Evolutionary conservation across 2,113 vertebrate genomes (phyloP).

Genomic region (Glaucidium brasilianum): DNA sequence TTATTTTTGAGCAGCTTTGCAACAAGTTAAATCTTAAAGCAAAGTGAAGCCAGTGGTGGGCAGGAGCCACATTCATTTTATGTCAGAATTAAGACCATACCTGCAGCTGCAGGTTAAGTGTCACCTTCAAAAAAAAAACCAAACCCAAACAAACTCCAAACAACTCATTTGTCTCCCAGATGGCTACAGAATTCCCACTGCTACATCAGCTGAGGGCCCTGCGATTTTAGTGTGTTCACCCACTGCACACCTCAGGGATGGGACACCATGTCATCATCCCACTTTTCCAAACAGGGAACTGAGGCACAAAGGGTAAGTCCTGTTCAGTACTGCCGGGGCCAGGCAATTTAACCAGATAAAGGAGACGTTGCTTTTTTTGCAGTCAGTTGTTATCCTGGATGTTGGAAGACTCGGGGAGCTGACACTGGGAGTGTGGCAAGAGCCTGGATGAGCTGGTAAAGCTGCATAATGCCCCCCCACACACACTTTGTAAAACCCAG

Average conservation of each 20-base stretch:
- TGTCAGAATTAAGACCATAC: background rate
- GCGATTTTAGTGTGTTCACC: background rate
- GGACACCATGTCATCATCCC: fast-evolving
- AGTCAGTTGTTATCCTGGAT: background rate
- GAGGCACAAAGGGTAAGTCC: background rate
- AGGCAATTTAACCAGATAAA: background rate
- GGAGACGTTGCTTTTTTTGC: background rate
- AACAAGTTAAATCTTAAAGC: background rate
- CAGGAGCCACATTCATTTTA: background rate
- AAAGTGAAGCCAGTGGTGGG: background rate
- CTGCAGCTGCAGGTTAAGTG: background rate
- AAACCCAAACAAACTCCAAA: background rate
- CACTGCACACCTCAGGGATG: background rate
- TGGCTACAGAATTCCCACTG: background rate
- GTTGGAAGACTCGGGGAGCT: background rate
- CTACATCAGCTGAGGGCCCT: fast-evolving
- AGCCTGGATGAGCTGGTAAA: background rate
- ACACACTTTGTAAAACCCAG: background rate
- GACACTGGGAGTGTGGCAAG: fast-evolving
- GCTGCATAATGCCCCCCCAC: background rate
- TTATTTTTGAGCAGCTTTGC: background rate
- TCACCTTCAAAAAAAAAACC: background rate
- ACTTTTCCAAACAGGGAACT: background rate
- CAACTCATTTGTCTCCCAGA: background rate
- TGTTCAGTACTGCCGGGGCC: background rate